Percentiles rank a stretch among this genome's conserved stretches.
Conservation (phyloP, 2,888 invertebrate species). For the Aphodius sticticus region DNA sequence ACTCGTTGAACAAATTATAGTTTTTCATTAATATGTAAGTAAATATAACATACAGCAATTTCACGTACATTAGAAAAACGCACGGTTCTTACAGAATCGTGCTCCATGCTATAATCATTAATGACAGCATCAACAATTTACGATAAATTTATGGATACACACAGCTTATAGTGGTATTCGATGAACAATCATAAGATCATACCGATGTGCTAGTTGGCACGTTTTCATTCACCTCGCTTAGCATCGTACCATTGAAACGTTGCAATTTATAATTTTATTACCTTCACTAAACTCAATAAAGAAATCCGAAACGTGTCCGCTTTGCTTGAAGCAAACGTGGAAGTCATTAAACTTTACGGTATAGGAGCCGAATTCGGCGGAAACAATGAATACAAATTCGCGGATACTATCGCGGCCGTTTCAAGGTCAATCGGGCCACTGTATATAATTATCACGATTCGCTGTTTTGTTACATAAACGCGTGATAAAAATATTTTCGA, state of each 20-base stretch:
- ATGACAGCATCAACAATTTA: background rate
- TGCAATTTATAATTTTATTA: background rate
- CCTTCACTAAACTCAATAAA: background rate
- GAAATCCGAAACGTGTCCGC: background rate
- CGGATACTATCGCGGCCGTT: background rate
- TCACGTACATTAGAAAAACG: background rate
- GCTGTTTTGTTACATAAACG: constrained; percentile 18
- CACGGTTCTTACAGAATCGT: background rate
- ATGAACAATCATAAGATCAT: background rate
- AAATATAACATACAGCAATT: too few species aligned
- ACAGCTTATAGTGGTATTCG: background rate
- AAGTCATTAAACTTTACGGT: constrained; percentile 21
- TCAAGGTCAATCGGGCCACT: constrained; percentile 24
- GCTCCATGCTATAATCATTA: background rate
- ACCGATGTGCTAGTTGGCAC: background rate
- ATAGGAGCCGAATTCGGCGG: background rate
- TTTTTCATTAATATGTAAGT: too few species aligned
- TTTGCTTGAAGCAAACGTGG: background rate
- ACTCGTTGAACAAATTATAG: too few species aligned
- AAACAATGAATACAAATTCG: background rate
- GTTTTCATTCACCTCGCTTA: background rate
- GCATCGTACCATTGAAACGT: background rate
- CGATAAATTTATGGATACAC: background rate
- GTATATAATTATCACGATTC: constrained; percentile 14
- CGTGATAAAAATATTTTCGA: constrained; percentile 28